Evolutionary conservation across 2,888 invertebrate genomes (phyloP).

Genomic region (Patella caerulea): DNA sequence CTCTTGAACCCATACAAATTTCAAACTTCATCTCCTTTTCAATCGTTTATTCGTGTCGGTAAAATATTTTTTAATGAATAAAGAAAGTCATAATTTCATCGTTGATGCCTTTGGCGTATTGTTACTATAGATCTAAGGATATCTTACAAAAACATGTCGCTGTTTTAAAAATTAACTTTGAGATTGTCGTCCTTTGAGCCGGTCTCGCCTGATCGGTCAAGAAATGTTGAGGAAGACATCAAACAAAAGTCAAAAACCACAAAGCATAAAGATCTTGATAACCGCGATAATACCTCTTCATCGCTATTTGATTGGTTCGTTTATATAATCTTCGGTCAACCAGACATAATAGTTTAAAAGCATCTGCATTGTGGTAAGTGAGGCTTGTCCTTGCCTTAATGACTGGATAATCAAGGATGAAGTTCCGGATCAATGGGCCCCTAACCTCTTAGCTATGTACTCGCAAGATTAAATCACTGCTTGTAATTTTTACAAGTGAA

Average conservation of each 20-base stretch:
- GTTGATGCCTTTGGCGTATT: no score
- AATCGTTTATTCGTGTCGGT: no score
- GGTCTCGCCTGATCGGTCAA: background rate
- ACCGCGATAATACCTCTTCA: background rate
- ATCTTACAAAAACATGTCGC: no score
- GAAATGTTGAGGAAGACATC: background rate
- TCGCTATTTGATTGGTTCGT: background rate
- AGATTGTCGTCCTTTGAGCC: background rate
- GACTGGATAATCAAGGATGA: constrained; percentile 5
- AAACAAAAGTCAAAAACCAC: background rate
- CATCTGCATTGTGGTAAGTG: background rate
- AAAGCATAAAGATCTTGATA: background rate
- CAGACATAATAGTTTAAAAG: constrained; percentile 3
- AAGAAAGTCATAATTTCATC: no score
- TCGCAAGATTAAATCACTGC: constrained; percentile 1
- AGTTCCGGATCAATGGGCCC: background rate
- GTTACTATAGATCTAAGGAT: no score
- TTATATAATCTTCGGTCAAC: background rate
- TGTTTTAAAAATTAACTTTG: background rate
- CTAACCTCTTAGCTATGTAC: background rate
- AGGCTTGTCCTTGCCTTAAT: background rate
- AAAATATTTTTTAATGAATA: no score
- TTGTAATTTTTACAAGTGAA: no score
- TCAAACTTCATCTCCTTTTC: no score
- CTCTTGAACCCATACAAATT: no score